phyloP scores from a whole-genome alignment of 2,888 invertebrate species.

The Heliconius hortense region DNA sequence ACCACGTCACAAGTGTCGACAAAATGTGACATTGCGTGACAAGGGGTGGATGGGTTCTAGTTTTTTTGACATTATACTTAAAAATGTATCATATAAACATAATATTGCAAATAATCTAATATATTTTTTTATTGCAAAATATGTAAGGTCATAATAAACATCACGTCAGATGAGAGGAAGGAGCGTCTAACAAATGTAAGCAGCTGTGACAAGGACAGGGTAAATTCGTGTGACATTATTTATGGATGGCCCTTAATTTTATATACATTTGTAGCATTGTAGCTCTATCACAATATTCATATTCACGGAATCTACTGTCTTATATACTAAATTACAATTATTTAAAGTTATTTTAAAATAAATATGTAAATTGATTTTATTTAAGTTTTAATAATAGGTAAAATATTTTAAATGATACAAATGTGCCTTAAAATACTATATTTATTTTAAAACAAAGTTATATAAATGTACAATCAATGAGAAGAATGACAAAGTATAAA shows the following conservation, averaged over 20 bases:
- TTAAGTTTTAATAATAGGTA: background rate
- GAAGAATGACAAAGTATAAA: too few species aligned
- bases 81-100: too few species aligned
- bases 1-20: background rate
- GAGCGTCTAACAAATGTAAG: too few species aligned
- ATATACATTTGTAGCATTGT: background rate
- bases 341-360: background rate
- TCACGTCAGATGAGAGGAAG: background rate
- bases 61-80: too few species aligned
- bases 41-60: background rate
- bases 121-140: background rate
- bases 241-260: background rate
- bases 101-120: too few species aligned
- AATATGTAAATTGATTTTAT: background rate
- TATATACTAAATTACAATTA: conserved; percentile 7
- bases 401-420: background rate
- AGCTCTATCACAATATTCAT: conserved; percentile 12
- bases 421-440: background rate
- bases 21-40: background rate
- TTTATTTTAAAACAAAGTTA: background rate
- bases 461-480: background rate
- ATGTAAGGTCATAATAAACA: background rate
- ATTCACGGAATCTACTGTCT: background rate
- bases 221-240: background rate
- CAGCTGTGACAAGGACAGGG: too few species aligned